Evolutionary conservation across 2,113 vertebrate genomes (phyloP).

Genomic region (Lucifuga dentata): DNA sequence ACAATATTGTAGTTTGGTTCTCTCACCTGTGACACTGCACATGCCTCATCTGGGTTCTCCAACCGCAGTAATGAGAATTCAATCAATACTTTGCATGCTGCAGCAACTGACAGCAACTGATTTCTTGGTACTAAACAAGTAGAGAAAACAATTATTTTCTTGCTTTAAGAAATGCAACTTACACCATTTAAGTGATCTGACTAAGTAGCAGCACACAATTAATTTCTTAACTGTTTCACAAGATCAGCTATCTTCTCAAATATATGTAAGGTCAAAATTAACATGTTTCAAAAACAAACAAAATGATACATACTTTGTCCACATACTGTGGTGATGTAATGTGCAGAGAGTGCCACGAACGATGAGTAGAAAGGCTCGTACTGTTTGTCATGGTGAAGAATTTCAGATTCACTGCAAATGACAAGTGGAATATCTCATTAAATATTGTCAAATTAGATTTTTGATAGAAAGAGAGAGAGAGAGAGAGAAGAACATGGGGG

Average conservation of each 20-base stretch:
- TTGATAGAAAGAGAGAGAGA: no score
- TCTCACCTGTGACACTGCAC: slow-evolving; percentile 97
- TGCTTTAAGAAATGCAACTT: neutral
- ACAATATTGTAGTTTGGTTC: neutral
- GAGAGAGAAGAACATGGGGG: no score
- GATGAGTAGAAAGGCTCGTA: slow-evolving; percentile 99
- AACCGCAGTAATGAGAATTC: slow-evolving; percentile 96
- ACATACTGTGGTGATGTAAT: slow-evolving; percentile 99
- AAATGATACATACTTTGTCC: slow-evolving; percentile 90
- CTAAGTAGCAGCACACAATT: neutral
- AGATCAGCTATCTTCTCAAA: neutral
- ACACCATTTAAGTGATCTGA: neutral
- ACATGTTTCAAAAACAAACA: neutral
- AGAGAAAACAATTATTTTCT: neutral
- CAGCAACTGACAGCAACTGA: slow-evolving; percentile 94
- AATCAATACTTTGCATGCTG: slow-evolving; percentile 97
- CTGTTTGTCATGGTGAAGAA: slow-evolving; percentile 98
- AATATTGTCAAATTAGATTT: neutral
- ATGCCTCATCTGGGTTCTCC: slow-evolving; percentile 98
- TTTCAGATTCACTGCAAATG: slow-evolving; percentile 91
- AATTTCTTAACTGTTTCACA: neutral
- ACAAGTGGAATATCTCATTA: slow-evolving; percentile 15
- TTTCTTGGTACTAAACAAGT: slow-evolving; percentile 91
- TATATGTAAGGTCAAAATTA: neutral
- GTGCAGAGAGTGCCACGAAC: slow-evolving; percentile 97